phyloP scores from a whole-genome alignment of 1,140 invertebrate genomes.

The Aricia agestis region DNA sequence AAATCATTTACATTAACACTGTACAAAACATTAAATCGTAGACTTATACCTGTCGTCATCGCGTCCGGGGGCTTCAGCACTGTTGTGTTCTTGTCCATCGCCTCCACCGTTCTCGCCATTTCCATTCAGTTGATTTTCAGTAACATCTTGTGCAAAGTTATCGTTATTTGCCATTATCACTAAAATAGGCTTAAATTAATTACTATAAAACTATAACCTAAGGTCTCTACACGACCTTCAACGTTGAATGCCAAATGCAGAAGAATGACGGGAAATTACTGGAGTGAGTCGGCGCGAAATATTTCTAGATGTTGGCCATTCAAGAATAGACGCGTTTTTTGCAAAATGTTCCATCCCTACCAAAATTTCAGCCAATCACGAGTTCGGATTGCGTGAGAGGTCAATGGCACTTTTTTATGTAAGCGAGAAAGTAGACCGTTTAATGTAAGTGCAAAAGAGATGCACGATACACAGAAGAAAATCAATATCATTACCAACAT shows the following conservation, averaged over 20 bases:
- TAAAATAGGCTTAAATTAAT: constrained; percentile 62
- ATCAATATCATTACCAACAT: constrained; percentile 63
- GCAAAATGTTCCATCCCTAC: constrained; percentile 44
- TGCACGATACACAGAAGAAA: constrained; percentile 26
- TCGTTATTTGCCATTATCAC: constrained; percentile 75
- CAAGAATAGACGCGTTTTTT: constrained; percentile 57
- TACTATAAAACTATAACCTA: constrained; percentile 66
- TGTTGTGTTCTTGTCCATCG: constrained; percentile 79
- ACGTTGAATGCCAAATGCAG: constrained; percentile 71
- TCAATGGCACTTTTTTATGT: constrained; percentile 52
- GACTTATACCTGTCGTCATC: constrained; percentile 83
- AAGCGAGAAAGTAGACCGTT: constrained; percentile 36
- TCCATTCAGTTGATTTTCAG: constrained; percentile 78
- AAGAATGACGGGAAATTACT: constrained; percentile 62
- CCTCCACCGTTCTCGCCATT: constrained; percentile 79
- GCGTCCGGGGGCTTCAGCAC: constrained; percentile 80
- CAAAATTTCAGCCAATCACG: constrained; percentile 49
- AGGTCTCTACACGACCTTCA: constrained; percentile 69
- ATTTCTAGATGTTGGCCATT: constrained; percentile 52
- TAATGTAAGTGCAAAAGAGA: constrained; percentile 34
- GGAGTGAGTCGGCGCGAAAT: constrained; percentile 67
- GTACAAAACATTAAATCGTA: constrained; percentile 36
- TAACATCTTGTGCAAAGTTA: constrained; percentile 83
- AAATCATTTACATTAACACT: constrained; percentile 19
- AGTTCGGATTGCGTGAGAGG: constrained; percentile 33